These are phyloP conservation scores for Thinocorus orbignyianus DNA, from an alignment of 2,113 vertebrate genomes.

Conservation along the genomic window DNA sequence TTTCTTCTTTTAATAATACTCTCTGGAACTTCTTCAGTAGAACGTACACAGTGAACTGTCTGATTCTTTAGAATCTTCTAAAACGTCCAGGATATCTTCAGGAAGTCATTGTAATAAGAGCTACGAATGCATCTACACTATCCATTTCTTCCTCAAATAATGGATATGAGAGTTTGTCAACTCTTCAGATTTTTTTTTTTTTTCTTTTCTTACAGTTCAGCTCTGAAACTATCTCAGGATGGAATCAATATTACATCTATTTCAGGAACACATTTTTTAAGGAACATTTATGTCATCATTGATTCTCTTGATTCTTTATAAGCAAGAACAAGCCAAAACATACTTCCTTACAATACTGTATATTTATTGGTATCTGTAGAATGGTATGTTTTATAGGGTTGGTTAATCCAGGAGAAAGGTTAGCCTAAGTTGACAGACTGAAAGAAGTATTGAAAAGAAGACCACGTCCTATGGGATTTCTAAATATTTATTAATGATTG, in stretches of 20 bases:
- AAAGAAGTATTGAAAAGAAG: background rate
- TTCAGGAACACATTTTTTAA: constrained; percentile 7
- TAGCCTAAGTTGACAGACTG: background rate
- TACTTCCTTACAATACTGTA: background rate
- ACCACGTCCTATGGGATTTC: background rate
- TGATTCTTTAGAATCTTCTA: background rate
- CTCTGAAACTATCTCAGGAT: background rate
- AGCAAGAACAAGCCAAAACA: background rate
- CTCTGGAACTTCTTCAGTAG: background rate
- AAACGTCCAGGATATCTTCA: background rate
- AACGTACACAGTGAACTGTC: background rate
- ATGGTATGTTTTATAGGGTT: background rate
- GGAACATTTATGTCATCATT: constrained; percentile 2
- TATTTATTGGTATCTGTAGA: background rate
- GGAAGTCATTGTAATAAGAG: background rate
- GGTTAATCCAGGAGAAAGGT: background rate
- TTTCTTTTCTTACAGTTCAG: background rate
- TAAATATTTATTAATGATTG: background rate
- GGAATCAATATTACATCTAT: constrained; percentile 19
- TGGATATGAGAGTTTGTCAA: background rate
- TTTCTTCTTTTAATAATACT: background rate
- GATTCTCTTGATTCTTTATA: constrained; percentile 7
- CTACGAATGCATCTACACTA: background rate
- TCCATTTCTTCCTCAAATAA: background rate
- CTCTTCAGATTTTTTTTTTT: background rate